Evolutionary conservation across 2,888 invertebrate species (phyloP).

Genomic region (Trissoscelio sp.): DNA sequence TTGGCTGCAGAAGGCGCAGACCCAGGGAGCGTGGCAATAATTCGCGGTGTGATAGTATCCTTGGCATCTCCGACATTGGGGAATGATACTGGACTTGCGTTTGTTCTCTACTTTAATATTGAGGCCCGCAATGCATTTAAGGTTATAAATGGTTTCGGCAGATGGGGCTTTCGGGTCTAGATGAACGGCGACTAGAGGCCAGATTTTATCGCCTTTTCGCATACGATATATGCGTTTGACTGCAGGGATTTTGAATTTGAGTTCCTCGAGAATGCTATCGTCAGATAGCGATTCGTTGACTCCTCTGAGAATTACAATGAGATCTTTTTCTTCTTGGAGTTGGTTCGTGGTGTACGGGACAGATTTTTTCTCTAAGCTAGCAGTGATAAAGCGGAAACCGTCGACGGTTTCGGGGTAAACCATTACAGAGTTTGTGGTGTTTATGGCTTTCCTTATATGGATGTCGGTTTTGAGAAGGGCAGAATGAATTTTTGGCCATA

Average conservation of each 20-base stretch:
- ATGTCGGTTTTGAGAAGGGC: not conserved
- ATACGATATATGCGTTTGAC: slow-evolving; percentile 18
- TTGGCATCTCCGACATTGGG: too few relatives aligned
- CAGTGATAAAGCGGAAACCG: slow-evolving; percentile 10
- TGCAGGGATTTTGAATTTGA: slow-evolving; percentile 1
- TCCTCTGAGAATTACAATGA: slow-evolving; percentile 1
- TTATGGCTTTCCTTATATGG: not conserved
- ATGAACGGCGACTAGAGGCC: too few relatives aligned
- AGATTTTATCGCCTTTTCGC: slow-evolving; percentile 17
- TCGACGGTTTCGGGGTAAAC: slow-evolving; percentile 17
- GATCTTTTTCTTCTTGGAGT: slow-evolving; percentile 30
- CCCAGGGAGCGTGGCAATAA: too few relatives aligned
- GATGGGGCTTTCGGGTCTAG: not conserved
- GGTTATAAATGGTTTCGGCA: not conserved
- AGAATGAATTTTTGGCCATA: too few relatives aligned
- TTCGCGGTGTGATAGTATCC: too few relatives aligned
- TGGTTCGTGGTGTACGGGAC: slow-evolving; percentile 34
- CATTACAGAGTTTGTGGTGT: slow-evolving; percentile 13
- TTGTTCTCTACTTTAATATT: too few relatives aligned
- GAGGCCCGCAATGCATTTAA: too few relatives aligned
- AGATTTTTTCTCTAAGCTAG: not conserved
- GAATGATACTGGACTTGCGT: too few relatives aligned
- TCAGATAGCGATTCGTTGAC: not conserved
- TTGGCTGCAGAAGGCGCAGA: too few relatives aligned
- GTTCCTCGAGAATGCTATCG: not conserved